Evolutionary conservation across 2,113 vertebrate species (phyloP), one percentile per base, ranked within the genome.

Genomic region (Amblyopsis rosae): DNA sequence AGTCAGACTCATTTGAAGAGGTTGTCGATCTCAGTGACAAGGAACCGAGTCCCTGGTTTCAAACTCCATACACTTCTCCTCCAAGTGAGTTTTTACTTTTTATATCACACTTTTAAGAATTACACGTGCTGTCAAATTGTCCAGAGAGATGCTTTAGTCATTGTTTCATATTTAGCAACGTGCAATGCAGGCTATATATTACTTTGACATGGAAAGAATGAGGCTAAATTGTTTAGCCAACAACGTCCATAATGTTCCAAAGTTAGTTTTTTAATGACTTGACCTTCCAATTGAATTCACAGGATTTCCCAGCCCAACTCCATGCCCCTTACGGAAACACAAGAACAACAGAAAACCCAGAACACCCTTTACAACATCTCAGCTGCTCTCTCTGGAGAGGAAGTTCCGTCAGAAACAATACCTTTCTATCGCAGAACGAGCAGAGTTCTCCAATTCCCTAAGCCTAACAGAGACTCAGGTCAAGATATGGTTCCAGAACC

Each of bases 401-500:
- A 91, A 89, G 70, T 92, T 92, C 67, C 82, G 90, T 12, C 90
- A 91, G 79, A 91, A 92, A 75, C 90, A 91, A 63, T 89, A 90
- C 66, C 84, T 91, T 12, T 89, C 87, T 65, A 87, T 88, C 16
- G 82, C 84, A 12, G 91, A 92, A 73, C 68, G 87, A 65, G 86
- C 88, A 4, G 87, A 90, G 62, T 86, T 91, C 78, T 83, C 87
- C 62, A 80, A 73, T 60, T 87, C 86, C 7, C 88, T 92, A 58
- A 90, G 85, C 73, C 90, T 91, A 55, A 89, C 88, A 9, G 90
- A 92, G 82, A 92, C 90, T 12, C 90, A 92, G 76, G 91, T 92
- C 58, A 91, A 92, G 77, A 91, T 92, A 13, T 92, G 92, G 92
- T 93, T 93, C 51, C 91, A 93, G 69, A 93, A 92, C 87, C 82